A percentile compares a stretch with the other conserved stretches of the same genome.
phyloP scores from a whole-genome alignment of 2,797 vertebrate species.

The Tapera naevia region DNA sequence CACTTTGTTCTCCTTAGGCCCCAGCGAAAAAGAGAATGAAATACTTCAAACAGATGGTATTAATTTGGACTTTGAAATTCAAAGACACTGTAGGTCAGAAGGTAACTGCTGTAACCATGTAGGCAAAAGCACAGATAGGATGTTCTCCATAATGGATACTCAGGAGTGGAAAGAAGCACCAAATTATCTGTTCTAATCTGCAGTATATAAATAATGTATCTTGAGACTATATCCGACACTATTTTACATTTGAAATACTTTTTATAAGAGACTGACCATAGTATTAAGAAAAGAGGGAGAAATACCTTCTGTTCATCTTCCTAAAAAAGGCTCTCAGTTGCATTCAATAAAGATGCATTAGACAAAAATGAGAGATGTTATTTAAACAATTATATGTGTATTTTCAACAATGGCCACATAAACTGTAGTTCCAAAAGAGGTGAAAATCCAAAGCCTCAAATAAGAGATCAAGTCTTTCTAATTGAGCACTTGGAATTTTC shows the following conservation, averaged over 20 bases:
- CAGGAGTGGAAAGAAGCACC: not conserved
- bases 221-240: not conserved
- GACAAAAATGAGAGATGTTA: not conserved
- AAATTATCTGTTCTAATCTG: not conserved
- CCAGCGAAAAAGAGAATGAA: not conserved
- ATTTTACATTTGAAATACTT: not conserved
- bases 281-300: not conserved
- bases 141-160: not conserved
- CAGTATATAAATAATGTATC: not conserved
- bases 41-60: constrained; percentile 8
- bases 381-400: not conserved
- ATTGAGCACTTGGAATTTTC: not conserved
- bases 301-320: not conserved
- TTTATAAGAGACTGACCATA: not conserved
- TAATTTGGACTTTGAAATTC: constrained; percentile 48
- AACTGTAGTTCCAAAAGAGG: not conserved
- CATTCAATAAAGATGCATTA: not conserved
- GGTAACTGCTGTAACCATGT: not conserved
- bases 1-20: not conserved
- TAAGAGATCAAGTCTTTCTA: not conserved
- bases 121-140: not conserved
- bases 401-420: not conserved
- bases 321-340: not conserved
- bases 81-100: constrained; percentile 39
- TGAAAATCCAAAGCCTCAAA: not conserved